These are phyloP conservation scores for Enteromius treurensis DNA, from an alignment of 2,797 vertebrate species.

Conservation along the genomic window DNA sequence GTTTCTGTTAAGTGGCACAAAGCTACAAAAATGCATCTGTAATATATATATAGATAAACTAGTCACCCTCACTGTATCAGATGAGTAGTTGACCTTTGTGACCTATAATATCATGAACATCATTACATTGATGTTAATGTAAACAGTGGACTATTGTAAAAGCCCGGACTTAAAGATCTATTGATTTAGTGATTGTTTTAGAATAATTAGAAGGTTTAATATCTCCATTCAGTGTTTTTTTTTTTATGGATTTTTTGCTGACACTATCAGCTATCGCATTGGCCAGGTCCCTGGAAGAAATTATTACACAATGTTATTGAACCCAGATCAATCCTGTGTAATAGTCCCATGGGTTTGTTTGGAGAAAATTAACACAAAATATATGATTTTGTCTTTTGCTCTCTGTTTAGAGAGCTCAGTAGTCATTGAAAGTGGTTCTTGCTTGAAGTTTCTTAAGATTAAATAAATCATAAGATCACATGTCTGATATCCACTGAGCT, in stretches of 20 bases:
- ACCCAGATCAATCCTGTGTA: conserved; percentile 35
- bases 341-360: conserved; percentile 27
- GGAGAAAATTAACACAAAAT: background rate
- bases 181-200: conserved; percentile 44
- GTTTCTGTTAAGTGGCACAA: background rate
- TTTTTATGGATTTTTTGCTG: conserved; percentile 32
- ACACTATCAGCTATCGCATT: conserved; percentile 19
- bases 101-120: background rate
- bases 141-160: background rate
- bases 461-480: conserved; percentile 42
- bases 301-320: conserved; percentile 37
- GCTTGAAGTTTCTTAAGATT: conserved; percentile 46
- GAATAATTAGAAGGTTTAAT: conserved; percentile 44
- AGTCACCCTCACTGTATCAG: background rate
- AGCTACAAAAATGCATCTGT: too few relatives aligned
- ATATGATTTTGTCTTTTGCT: conserved; percentile 19
- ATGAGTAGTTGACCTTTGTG: background rate
- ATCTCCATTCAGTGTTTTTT: conserved; percentile 15
- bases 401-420: conserved; percentile 22
- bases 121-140: background rate
- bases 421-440: conserved; percentile 39
- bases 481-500: conserved; percentile 29
- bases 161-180: conserved; percentile 1
- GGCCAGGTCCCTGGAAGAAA: conserved; percentile 27
- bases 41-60: background rate